These are phyloP conservation scores for Pristionchus mayeri DNA, from an alignment of 2,888 invertebrate genomes.

Conservation along the genomic window DNA sequence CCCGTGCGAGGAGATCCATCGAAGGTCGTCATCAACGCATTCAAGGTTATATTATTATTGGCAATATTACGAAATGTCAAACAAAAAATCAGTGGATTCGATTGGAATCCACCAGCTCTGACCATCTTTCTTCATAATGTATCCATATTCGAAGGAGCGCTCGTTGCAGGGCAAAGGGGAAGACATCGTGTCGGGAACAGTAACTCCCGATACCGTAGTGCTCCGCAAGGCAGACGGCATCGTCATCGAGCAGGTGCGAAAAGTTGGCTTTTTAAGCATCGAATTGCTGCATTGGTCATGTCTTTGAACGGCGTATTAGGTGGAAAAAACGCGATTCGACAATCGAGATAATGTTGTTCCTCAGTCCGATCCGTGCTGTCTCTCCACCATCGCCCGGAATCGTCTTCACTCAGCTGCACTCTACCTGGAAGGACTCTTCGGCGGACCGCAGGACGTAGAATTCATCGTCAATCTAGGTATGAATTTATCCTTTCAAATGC, in stretches of 20 bases:
- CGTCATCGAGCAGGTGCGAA: conserved; percentile 41
- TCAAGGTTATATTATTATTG: conserved; percentile 77
- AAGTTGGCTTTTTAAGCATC: no score
- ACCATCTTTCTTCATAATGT: neutral
- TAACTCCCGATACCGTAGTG: conserved; percentile 86
- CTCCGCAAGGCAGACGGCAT: conserved; percentile 78
- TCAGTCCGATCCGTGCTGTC: conserved; percentile 5
- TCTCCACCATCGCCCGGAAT: neutral
- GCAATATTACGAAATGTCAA: no score
- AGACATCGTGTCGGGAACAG: conserved; percentile 86
- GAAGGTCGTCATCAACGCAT: conserved; percentile 84
- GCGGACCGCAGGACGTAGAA: conserved; percentile 85
- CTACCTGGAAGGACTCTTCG: conserved; percentile 83
- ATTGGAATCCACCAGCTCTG: no score
- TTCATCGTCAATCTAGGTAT: conserved; percentile 82
- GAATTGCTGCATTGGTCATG: neutral
- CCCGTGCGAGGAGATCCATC: conserved; percentile 85
- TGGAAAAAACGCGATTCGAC: no score
- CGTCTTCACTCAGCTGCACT: conserved; percentile 78
- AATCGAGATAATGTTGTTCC: neutral
- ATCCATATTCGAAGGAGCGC: neutral
- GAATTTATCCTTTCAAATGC: no score
- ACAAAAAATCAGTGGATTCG: no score
- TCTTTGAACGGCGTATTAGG: no score
- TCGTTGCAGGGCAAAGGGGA: conserved; percentile 85